A percentile compares a stretch with the other conserved stretches of the same genome.
Conservation (phyloP, 1,140 invertebrate species). For the Diploscapter pachys region DNA sequence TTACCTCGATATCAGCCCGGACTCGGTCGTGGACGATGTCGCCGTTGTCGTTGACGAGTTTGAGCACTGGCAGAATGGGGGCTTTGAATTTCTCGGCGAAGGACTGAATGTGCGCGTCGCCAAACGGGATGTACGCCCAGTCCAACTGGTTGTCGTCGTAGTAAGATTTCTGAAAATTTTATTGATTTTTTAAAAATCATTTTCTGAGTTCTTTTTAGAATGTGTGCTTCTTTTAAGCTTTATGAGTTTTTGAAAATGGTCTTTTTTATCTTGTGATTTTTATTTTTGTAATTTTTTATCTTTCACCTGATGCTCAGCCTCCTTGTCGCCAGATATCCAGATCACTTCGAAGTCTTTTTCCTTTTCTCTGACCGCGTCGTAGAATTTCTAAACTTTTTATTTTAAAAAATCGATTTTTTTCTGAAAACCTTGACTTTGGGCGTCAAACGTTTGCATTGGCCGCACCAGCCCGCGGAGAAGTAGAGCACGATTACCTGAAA, state of each 20-base stretch:
- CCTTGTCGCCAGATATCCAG: constrained; percentile 37
- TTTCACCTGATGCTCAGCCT: constrained; percentile 29
- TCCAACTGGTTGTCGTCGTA: constrained; percentile 31
- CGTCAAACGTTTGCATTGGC: constrained; percentile 25
- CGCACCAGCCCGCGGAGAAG: constrained; percentile 41
- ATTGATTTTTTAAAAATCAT: too few relatives aligned
- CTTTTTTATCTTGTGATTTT: too few relatives aligned
- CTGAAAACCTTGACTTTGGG: constrained; percentile 19
- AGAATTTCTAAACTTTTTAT: constrained; percentile 32
- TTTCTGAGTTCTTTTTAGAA: too few relatives aligned
- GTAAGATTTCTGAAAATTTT: neutral
- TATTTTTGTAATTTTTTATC: too few relatives aligned
- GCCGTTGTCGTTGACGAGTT: constrained; percentile 30
- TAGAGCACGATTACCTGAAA: constrained; percentile 34
- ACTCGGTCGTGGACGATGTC: constrained; percentile 28
- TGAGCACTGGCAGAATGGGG: constrained; percentile 26
- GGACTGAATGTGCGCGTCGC: constrained; percentile 12
- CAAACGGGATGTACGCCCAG: constrained; percentile 38
- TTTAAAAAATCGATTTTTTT: constrained; percentile 19
- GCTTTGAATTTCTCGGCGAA: constrained; percentile 34
- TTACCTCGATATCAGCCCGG: constrained; percentile 31
- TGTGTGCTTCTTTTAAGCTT: too few relatives aligned
- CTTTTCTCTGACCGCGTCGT: constrained; percentile 22
- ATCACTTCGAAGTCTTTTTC: constrained; percentile 33
- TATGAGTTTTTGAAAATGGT: too few relatives aligned